phyloP scores from a whole-genome alignment of 2,113 vertebrate genomes.

The Lasiurus cinereus region DNA sequence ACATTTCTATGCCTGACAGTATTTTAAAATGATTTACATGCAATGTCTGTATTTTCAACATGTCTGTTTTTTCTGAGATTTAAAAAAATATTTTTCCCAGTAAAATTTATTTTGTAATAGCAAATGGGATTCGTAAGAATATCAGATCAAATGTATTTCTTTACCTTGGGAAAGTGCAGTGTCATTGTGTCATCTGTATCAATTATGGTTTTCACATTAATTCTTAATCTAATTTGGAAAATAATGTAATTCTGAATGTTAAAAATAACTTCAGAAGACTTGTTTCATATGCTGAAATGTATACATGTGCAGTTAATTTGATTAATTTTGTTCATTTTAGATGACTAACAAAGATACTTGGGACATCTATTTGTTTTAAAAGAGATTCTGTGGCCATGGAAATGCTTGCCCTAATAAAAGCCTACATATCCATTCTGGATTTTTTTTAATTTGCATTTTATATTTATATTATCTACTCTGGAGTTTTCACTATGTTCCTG shows the following conservation, averaged over 20 bases:
- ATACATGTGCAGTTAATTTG: constrained; percentile 31
- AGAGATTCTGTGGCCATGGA: constrained; percentile 37
- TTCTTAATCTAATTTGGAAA: constrained; percentile 51
- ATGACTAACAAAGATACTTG: constrained; percentile 30
- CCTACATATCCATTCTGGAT: background rate
- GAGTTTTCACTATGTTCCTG: background rate
- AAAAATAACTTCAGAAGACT: background rate
- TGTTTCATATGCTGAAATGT: constrained; percentile 38
- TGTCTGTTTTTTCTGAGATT: constrained; percentile 18
- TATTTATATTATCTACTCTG: constrained; percentile 22
- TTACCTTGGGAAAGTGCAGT: constrained; percentile 19
- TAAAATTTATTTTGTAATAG: constrained; percentile 57
- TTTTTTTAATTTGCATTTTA: constrained; percentile 9
- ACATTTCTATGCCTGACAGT: background rate
- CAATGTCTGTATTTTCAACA: background rate
- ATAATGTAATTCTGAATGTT: constrained; percentile 24
- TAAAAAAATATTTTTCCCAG: background rate
- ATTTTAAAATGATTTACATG: constrained; percentile 37
- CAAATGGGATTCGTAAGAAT: constrained; percentile 25
- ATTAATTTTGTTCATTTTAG: constrained; percentile 39
- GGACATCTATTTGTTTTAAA: constrained; percentile 19
- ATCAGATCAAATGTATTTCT: constrained; percentile 44
- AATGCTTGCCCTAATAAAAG: constrained; percentile 70
- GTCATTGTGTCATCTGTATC: constrained; percentile 21
- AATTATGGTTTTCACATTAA: constrained; percentile 57